These are phyloP conservation scores for Acholoe squamosa DNA, from an alignment of 2,888 invertebrate species.

Conservation along the genomic window DNA sequence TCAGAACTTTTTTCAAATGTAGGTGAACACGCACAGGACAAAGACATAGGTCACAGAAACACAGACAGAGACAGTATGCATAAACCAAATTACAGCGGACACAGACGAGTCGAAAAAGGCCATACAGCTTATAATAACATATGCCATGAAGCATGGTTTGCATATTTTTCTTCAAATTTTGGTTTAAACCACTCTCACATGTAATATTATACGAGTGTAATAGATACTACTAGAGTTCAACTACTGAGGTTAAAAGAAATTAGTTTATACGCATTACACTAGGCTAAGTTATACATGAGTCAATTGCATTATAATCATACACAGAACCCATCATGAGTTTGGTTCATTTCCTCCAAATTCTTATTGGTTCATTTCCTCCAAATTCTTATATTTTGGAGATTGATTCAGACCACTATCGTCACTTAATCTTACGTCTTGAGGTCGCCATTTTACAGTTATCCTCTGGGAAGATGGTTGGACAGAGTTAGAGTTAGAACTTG, in stretches of 20 bases:
- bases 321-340: neutral
- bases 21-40: neutral
- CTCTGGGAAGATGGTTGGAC: neutral
- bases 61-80: neutral
- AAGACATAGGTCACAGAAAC: neutral
- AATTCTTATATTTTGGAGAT: neutral
- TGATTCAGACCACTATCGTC: neutral
- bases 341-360: too few species aligned
- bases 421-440: neutral
- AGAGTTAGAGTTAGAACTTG: neutral
- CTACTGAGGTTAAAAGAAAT: constrained; percentile 39
- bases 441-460: constrained; percentile 26
- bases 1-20: neutral
- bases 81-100: neutral
- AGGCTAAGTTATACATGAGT: neutral
- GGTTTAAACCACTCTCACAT: constrained; percentile 1
- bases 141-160: neutral
- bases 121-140: neutral
- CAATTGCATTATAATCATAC: constrained; percentile 38
- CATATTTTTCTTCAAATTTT: neutral
- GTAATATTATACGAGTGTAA: constrained; percentile 21
- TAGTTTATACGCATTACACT: neutral
- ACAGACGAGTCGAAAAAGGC: neutral
- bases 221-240: neutral
- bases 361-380: neutral